Conservation (phyloP, 2,113 vertebrate genomes). For the Zosterops hypoxanthus region DNA sequence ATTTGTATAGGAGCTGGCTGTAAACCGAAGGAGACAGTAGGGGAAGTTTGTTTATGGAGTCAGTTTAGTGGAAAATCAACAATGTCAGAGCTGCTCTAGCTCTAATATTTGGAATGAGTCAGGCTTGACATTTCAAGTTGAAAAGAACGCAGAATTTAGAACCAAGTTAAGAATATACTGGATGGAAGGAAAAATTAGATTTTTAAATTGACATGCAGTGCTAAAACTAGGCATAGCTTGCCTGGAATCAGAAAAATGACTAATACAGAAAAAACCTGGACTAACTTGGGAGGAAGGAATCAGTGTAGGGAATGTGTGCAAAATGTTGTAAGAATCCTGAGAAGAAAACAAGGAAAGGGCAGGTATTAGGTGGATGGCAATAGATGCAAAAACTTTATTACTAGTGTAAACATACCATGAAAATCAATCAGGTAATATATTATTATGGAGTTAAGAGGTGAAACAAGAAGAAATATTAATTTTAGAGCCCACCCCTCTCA, state of each 20-base stretch:
- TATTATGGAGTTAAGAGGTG: not conserved
- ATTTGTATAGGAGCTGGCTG: not conserved
- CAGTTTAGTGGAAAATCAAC: slow-evolving; percentile 1
- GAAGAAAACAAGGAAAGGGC: not conserved
- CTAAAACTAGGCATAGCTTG: slow-evolving; percentile 41
- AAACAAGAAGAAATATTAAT: not conserved
- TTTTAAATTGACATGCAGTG: slow-evolving; percentile 1
- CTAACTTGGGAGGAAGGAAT: not conserved
- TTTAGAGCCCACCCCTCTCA: not conserved
- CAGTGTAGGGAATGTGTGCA: not conserved
- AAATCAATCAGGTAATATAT: not conserved
- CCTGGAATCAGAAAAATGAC: slow-evolving; percentile 38
- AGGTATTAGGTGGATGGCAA: not conserved
- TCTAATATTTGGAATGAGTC: slow-evolving; percentile 34
- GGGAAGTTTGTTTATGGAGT: not conserved
- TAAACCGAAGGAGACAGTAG: not conserved
- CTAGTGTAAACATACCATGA: not conserved
- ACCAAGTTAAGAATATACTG: slow-evolving; percentile 16
- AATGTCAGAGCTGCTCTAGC: not conserved
- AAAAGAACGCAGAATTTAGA: slow-evolving; percentile 5
- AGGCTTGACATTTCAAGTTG: slow-evolving; percentile 25
- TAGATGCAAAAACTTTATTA: not conserved
- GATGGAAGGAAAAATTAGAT: slow-evolving; percentile 11
- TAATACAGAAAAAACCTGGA: slow-evolving; percentile 22
- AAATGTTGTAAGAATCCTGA: not conserved